These are phyloP conservation scores for Mystacornis crossleyi DNA, from an alignment of 2,113 vertebrate genomes.

Conservation along the genomic window DNA sequence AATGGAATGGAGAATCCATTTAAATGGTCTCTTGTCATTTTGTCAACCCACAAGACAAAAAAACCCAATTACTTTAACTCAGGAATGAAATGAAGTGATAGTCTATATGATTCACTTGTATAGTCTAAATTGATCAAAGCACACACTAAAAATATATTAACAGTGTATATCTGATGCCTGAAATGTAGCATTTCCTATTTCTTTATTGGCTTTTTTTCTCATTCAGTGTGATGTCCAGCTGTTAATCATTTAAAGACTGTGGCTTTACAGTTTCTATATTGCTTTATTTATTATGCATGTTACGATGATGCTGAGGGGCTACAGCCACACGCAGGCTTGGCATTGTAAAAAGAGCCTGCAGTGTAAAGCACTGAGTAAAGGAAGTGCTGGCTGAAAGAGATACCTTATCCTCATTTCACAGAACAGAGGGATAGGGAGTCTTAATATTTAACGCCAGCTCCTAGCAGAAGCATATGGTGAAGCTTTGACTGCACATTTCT, in stretches of 20 bases:
- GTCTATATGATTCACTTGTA: constrained; percentile 17
- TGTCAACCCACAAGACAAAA: constrained; percentile 27
- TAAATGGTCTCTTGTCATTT: constrained; percentile 22
- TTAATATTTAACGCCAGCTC: not conserved
- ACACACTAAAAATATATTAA: not conserved
- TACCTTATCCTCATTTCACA: not conserved
- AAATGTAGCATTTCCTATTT: not conserved
- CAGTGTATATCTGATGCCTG: not conserved
- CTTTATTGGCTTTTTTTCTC: not conserved
- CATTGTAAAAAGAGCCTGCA: not conserved
- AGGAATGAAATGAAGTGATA: constrained; percentile 32
- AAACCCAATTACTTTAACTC: constrained; percentile 19
- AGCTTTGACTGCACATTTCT: not conserved
- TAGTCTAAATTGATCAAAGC: constrained; percentile 8
- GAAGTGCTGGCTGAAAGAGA: not conserved
- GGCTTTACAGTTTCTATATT: not conserved
- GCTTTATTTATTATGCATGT: not conserved
- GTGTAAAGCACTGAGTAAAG: not conserved
- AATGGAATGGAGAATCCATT: constrained; percentile 44
- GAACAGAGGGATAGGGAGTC: not conserved
- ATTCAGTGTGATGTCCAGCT: not conserved
- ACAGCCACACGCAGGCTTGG: fast-evolving
- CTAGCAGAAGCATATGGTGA: not conserved
- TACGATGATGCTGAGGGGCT: not conserved
- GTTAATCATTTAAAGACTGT: not conserved